Evolutionary conservation across 2,113 vertebrate genomes (phyloP).

Genomic region (Syngnathus typhle): DNA sequence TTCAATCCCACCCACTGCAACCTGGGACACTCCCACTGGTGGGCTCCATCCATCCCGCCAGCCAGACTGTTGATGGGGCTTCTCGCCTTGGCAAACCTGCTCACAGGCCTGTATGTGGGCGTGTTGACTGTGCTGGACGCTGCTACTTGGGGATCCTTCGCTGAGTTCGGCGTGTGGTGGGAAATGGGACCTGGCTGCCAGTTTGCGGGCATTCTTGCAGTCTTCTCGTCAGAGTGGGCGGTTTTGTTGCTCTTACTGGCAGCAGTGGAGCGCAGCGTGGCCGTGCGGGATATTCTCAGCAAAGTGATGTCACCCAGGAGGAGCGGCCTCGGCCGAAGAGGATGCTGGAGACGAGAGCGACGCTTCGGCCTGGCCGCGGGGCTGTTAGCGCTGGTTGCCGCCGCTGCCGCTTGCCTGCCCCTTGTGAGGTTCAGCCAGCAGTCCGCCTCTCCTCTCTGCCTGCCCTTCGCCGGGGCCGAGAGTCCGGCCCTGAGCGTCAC

Average conservation of each 20-base stretch:
- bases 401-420: slow-evolving; percentile 78
- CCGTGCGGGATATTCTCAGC: slow-evolving; percentile 77
- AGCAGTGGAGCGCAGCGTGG: slow-evolving; percentile 84
- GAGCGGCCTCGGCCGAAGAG: slow-evolving; percentile 42
- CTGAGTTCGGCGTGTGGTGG: slow-evolving; percentile 93
- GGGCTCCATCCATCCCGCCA: slow-evolving; percentile 61
- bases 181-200: slow-evolving; percentile 88
- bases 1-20: slow-evolving; percentile 68
- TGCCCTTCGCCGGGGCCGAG: slow-evolving; percentile 88
- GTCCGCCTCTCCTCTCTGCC: slow-evolving; percentile 84
- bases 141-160: slow-evolving; percentile 90
- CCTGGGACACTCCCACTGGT: slow-evolving; percentile 30
- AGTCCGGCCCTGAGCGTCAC: slow-evolving; percentile 83
- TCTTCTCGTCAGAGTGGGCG: slow-evolving; percentile 91
- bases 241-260: slow-evolving; percentile 84
- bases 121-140: slow-evolving; percentile 84
- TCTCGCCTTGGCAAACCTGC: slow-evolving; percentile 86
- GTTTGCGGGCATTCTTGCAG: slow-evolving; percentile 82
- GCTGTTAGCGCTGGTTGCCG: slow-evolving; percentile 75
- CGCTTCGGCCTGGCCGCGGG: slow-evolving; percentile 75
- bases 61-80: slow-evolving; percentile 84
- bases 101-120: slow-evolving; percentile 86
- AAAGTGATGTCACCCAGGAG: slow-evolving; percentile 66
- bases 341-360: slow-evolving; percentile 56
- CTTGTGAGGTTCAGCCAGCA: slow-evolving; percentile 75